Evolutionary conservation across 2,797 vertebrate species (phyloP), one percentile per base, ranked within the genome.

Genomic region (Hypotaenidia philippensis): DNA sequence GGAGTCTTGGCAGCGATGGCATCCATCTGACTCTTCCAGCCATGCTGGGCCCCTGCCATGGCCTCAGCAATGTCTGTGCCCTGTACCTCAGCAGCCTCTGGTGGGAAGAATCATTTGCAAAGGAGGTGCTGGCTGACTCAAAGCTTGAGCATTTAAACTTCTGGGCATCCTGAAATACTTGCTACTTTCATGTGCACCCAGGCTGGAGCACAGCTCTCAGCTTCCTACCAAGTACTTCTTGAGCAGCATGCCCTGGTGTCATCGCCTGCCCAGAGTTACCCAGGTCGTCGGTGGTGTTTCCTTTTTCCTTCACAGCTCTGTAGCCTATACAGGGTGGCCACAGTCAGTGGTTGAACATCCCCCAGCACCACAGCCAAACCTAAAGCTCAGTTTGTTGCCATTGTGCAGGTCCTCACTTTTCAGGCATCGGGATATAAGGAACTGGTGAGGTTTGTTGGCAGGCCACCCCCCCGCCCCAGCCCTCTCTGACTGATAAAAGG

Each of bases 231-330:
- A 44, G 22, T 25, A 56, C 26, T 74, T 26, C 66, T 34, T 8
- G 14, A 56, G 50, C 0, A 0, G 32, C 2, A 3, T 83, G 64
- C 22, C 47, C 13, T 0, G 0, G 14, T 65, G 41, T n/a, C 59
- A 15, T 27, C 3, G 0, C 45, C 57, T 72, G 29, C 70, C 29
- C 1, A 1, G 61, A 3, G 3, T 34, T 59, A 36, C 12, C 13
- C 0, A 0, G 31, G 11, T 77, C 32, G 23, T 36, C 0, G 0
- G 7, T 16, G 18, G 4, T 0, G 0, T 50, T 72, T 81, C 31
- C 38, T 74, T 81, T 45, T n/a, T 70, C 8, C 32, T 61, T 69
- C 47, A 13, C 76, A 50, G n/a, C 40, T 77, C 47, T 29, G 16
- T 41, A 63, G 57, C 61, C 32, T 19, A 1, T 11, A 20, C 17